phyloP scores from a whole-genome alignment of 2,113 vertebrate genomes.

The Apodemus sylvaticus region DNA sequence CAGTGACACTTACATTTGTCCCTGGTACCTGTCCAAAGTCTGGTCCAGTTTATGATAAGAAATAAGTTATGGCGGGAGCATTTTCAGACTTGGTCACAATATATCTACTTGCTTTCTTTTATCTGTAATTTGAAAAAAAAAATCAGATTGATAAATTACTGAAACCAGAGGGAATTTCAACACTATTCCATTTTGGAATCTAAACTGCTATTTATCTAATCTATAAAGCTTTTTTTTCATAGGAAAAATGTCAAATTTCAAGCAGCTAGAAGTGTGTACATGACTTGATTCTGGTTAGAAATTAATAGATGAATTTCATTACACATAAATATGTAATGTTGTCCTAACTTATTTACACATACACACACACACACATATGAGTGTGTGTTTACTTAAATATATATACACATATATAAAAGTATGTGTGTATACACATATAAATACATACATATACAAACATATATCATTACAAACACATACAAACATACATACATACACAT shows the following conservation, averaged over 20 bases:
- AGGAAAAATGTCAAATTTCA: conserved; percentile 11
- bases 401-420: neutral
- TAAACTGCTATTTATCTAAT: conserved; percentile 50
- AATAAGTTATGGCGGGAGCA: neutral
- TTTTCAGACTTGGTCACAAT: neutral
- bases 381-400: no score
- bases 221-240: neutral
- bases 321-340: neutral
- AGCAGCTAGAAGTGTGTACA: neutral
- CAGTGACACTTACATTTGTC: neutral
- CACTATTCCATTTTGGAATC: neutral
- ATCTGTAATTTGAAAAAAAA: conserved; percentile 26
- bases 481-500: no score
- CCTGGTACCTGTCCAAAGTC: neutral
- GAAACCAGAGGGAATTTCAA: conserved; percentile 35
- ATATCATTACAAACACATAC: neutral
- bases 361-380: no score
- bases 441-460: neutral
- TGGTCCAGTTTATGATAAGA: neutral
- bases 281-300: neutral
- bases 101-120: neutral
- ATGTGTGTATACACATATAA: no score
- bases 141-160: conserved; percentile 24
- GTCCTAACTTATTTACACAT: neutral
- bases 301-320: conserved; percentile 8